Evolutionary conservation across 2,888 invertebrate genomes (phyloP).

Genomic region (Trachelus troglodyta): DNA sequence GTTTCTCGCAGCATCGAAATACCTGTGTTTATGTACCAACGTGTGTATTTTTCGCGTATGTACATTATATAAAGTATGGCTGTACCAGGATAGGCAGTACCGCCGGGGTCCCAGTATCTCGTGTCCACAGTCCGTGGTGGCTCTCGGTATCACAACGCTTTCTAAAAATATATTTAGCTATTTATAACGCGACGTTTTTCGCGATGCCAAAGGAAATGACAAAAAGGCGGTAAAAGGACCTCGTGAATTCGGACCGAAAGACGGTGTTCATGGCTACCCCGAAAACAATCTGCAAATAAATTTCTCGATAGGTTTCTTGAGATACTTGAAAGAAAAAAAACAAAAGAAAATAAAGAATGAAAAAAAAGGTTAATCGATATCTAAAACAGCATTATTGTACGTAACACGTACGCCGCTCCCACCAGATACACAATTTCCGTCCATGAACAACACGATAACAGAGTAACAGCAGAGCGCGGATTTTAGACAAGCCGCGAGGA

Average conservation of each 20-base stretch:
- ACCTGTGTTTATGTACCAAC: neutral
- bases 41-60: neutral
- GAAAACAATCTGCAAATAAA: neutral
- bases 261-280: neutral
- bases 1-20: neutral
- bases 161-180: slow-evolving; percentile 59
- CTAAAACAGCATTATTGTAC: neutral
- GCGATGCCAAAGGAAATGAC: slow-evolving; percentile 7
- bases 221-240: neutral
- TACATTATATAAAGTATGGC: neutral
- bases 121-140: slow-evolving; percentile 31
- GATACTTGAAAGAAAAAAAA: neutral
- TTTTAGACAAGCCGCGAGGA: slow-evolving; percentile 33
- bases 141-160: slow-evolving; percentile 32
- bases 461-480: neutral
- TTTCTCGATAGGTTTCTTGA: neutral
- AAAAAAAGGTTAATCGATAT: neutral
- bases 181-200: slow-evolving; percentile 51
- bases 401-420: neutral
- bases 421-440: neutral
- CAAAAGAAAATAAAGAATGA: neutral
- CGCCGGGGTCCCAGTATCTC: slow-evolving; percentile 32
- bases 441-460: neutral
- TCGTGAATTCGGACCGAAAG: neutral
- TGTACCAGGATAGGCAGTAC: neutral